phyloP scores from a whole-genome alignment of 37 sponge, comb jelly and placozoan genomes.

The Oscarella lobularis region DNA sequence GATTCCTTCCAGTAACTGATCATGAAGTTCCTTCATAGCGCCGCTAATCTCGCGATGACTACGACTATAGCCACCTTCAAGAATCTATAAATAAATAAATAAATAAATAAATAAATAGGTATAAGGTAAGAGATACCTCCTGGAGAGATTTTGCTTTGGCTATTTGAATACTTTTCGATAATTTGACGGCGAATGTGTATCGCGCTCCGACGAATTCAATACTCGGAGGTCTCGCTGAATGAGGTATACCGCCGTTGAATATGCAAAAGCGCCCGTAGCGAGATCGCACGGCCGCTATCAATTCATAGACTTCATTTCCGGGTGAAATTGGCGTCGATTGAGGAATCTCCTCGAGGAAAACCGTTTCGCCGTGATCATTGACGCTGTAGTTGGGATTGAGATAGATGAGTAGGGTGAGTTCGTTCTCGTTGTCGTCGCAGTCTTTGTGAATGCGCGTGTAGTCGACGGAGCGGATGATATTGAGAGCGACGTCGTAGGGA shows the following conservation, averaged over 20 bases:
- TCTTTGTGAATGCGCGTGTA: constrained; percentile 11
- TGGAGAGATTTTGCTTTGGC: neutral
- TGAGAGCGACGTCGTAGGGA: constrained; percentile 10
- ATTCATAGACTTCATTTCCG: neutral
- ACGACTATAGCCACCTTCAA: neutral
- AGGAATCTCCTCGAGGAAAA: neutral
- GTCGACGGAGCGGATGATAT: constrained; percentile 1
- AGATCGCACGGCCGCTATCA: neutral
- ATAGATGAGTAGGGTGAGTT: neutral
- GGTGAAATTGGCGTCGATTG: neutral
- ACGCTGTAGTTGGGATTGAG: neutral
- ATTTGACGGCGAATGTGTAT: neutral
- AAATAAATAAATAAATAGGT: too few relatives aligned
- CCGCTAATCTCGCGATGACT: neutral
- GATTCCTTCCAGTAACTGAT: neutral
- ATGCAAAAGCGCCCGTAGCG: neutral
- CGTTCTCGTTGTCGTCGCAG: neutral
- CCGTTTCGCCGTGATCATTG: constrained; percentile 3
- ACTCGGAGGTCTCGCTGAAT: neutral
- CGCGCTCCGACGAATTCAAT: neutral
- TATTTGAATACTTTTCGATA: neutral
- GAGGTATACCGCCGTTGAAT: neutral
- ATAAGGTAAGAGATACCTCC: too few relatives aligned
- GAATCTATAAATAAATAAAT: neutral
- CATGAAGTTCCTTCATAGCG: neutral